Conservation (phyloP, 2,113 vertebrate species). For the Anolis carolinensis region DNA sequence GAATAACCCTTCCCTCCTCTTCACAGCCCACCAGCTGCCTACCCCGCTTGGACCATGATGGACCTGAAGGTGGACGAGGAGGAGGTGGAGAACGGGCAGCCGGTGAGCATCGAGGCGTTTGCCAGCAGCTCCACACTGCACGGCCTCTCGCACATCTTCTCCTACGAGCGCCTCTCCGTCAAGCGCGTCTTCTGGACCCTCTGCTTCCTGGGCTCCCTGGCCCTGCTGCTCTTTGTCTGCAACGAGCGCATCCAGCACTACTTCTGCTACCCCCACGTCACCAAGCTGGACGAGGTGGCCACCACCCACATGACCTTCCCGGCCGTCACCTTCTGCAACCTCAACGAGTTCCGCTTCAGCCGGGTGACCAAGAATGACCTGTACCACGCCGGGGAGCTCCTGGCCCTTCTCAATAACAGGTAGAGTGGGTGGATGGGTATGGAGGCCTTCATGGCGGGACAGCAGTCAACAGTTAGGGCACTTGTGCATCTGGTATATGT, state of each 20-base stretch:
- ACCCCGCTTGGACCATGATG: constrained; percentile 78
- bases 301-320: constrained; percentile 89
- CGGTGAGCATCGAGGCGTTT: constrained; percentile 93
- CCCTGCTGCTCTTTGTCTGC: constrained; percentile 89
- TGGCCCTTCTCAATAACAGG: constrained; percentile 95
- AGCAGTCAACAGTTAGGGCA: constrained; percentile 2
- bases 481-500: not conserved
- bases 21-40: too few relatives aligned
- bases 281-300: constrained; percentile 95
- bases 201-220: constrained; percentile 92
- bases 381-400: constrained; percentile 96
- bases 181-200: constrained; percentile 93
- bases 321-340: constrained; percentile 97
- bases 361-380: constrained; percentile 97
- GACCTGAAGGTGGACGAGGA: constrained; percentile 92
- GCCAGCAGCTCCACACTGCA: constrained; percentile 97
- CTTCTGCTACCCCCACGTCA: constrained; percentile 96
- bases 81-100: constrained; percentile 88
- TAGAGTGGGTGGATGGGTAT: too few relatives aligned
- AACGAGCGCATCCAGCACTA: constrained; percentile 96
- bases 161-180: constrained; percentile 90
- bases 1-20: too few relatives aligned
- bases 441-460: not conserved
- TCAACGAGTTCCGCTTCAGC: constrained; percentile 97
- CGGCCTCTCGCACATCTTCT: constrained; percentile 98